Evolutionary conservation across 2,888 invertebrate species (phyloP).

Genomic region (Strigamia crassipes): DNA sequence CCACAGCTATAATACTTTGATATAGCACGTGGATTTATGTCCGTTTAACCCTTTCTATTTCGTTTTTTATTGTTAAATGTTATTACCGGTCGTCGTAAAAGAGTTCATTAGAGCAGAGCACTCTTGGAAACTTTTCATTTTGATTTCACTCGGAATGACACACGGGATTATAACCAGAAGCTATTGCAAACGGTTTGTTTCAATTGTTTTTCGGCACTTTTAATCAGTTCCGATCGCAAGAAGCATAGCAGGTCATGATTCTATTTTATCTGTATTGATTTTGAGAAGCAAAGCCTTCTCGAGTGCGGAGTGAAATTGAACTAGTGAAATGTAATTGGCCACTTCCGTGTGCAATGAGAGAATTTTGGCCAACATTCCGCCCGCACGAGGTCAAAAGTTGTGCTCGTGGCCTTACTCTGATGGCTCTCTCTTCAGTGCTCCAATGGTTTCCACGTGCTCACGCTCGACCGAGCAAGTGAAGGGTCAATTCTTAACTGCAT

Average conservation of each 20-base stretch:
- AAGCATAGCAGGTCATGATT: constrained; percentile 24
- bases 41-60: background rate
- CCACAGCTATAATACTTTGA: no score
- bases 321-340: constrained; percentile 42
- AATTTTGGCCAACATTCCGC: constrained; percentile 37
- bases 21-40: no score
- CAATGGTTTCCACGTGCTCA: constrained; percentile 28
- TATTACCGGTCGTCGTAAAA: constrained; percentile 5
- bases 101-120: background rate
- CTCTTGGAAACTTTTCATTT: constrained; percentile 18
- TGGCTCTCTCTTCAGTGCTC: constrained; percentile 28
- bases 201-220: background rate
- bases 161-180: background rate
- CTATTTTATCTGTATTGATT: constrained; percentile 38
- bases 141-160: background rate
- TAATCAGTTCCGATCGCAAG: constrained; percentile 33
- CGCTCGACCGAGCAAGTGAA: constrained; percentile 36
- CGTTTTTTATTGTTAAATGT: constrained; percentile 1
- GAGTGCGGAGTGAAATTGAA: constrained; percentile 7
- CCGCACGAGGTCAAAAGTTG: constrained; percentile 40
- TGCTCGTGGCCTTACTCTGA: constrained; percentile 31
- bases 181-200: background rate
- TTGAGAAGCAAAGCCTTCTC: constrained; percentile 10
- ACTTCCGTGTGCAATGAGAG: constrained; percentile 38
- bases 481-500: constrained; percentile 42